Percentiles rank a stretch among this genome's conserved stretches.
These are phyloP conservation scores for Sturmia bella DNA, from an alignment of 2,888 invertebrate genomes.

Conservation along the genomic window DNA sequence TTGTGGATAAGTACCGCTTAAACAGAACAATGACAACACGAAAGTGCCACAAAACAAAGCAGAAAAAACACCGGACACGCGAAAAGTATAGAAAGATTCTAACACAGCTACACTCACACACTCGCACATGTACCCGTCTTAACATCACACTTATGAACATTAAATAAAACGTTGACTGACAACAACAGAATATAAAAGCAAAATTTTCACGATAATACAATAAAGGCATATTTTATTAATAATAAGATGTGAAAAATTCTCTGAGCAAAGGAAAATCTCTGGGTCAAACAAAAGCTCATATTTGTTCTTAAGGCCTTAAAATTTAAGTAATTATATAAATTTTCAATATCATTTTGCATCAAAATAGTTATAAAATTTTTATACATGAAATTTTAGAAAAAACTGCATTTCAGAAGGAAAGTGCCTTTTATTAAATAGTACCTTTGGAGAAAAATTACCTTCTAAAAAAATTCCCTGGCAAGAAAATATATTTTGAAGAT, in stretches of 20 bases:
- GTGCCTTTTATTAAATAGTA: too few relatives aligned
- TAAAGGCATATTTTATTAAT: neutral
- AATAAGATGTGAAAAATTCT: neutral
- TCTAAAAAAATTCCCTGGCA: too few relatives aligned
- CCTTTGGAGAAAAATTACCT: too few relatives aligned
- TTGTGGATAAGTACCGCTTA: slow-evolving; percentile 56
- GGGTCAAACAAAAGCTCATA: too few relatives aligned
- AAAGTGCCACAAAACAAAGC: neutral
- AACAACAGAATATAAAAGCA: neutral
- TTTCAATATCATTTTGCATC: too few relatives aligned
- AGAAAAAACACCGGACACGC: slow-evolving; percentile 7
- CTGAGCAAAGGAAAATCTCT: too few relatives aligned
- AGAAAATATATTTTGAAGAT: too few relatives aligned
- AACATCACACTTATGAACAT: neutral
- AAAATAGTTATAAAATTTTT: too few relatives aligned
- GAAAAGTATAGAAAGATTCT: neutral
- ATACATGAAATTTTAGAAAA: too few relatives aligned
- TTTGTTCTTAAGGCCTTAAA: too few relatives aligned
- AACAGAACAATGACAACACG: slow-evolving; percentile 45
- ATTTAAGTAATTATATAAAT: too few relatives aligned
- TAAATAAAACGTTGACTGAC: slow-evolving; percentile 27
- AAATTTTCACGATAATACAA: neutral
- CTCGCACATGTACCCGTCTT: neutral
- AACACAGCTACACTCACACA: neutral
- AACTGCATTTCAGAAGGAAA: too few relatives aligned